Evolutionary conservation across 2,113 vertebrate genomes (phyloP).

Genomic region (Oryzias curvinotus): DNA sequence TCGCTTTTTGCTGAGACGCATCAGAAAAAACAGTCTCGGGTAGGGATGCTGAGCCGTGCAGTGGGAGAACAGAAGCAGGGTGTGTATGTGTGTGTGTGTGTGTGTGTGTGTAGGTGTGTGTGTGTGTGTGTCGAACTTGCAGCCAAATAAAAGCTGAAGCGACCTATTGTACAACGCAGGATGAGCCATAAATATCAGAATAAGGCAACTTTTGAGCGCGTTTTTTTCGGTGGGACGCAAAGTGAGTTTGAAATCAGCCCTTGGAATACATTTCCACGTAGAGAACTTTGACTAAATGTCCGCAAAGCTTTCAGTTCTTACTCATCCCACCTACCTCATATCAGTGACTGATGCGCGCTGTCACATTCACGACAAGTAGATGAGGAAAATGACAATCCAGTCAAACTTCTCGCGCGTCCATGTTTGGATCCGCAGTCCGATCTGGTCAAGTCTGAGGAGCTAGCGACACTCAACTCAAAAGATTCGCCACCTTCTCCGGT

Average conservation of each 20-base stretch:
- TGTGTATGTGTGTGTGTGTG: slow-evolving; percentile 13
- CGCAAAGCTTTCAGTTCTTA: slow-evolving; percentile 23
- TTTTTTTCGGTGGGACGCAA: background rate
- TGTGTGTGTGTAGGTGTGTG: slow-evolving; percentile 17
- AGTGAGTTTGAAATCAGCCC: background rate
- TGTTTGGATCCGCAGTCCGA: slow-evolving; percentile 43
- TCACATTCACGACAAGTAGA: slow-evolving; percentile 24
- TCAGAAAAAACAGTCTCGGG: slow-evolving; percentile 33
- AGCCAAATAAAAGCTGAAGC: background rate
- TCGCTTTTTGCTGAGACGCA: slow-evolving; percentile 10
- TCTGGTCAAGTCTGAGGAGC: slow-evolving; percentile 24
- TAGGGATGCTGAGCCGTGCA: slow-evolving; percentile 57
- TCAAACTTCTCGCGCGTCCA: slow-evolving; percentile 48
- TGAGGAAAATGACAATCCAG: slow-evolving; percentile 44
- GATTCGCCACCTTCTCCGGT: slow-evolving; percentile 38
- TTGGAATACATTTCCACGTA: background rate
- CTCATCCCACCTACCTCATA: slow-evolving; percentile 53
- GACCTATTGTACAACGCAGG: background rate
- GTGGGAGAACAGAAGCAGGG: background rate
- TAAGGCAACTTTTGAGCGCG: slow-evolving; percentile 30
- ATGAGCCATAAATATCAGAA: background rate
- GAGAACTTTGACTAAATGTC: background rate
- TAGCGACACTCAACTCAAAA: slow-evolving; percentile 2
- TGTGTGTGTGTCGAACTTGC: slow-evolving; percentile 41
- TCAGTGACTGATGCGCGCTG: slow-evolving; percentile 13